Evolutionary conservation across 2,797 vertebrate species (phyloP).

Genomic region (Periophthalmus magnuspinnatus): DNA sequence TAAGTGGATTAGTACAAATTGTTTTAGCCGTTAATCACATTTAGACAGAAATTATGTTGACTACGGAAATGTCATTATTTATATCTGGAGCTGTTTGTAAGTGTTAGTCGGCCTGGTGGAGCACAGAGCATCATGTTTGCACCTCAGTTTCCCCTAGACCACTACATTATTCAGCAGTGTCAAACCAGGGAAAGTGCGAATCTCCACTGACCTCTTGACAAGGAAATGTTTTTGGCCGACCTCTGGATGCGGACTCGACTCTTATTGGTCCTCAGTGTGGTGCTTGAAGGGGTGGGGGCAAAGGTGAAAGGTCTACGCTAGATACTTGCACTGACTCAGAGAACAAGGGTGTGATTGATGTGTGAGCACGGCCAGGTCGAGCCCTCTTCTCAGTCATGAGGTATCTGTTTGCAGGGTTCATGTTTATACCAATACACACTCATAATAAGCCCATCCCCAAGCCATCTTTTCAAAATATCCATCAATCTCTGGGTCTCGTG

Average conservation of each 20-base stretch:
- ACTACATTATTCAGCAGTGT: constrained; percentile 41
- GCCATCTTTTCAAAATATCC: constrained; percentile 48
- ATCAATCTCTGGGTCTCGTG: constrained; percentile 45
- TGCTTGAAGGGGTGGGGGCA: constrained; percentile 34
- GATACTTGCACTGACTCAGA: constrained; percentile 33
- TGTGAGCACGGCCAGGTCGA: constrained; percentile 42
- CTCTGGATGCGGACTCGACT: constrained; percentile 44
- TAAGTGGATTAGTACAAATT: constrained; percentile 18
- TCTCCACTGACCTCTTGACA: constrained; percentile 37
- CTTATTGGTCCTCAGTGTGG: constrained; percentile 40
- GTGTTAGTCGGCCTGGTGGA: neutral
- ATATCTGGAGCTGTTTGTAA: constrained; percentile 7
- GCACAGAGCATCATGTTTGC: constrained; percentile 13
- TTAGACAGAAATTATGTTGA: neutral
- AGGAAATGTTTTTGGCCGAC: constrained; percentile 54
- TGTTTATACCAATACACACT: neutral
- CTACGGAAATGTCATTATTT: neutral
- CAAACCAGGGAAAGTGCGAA: constrained; percentile 40
- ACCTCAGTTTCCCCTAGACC: constrained; percentile 14
- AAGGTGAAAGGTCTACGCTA: constrained; percentile 57
- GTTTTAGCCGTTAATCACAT: constrained; percentile 8
- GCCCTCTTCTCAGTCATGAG: constrained; percentile 53
- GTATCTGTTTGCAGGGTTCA: constrained; percentile 30
- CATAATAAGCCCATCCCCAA: constrained; percentile 26
- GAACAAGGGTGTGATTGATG: constrained; percentile 68